phyloP scores from a whole-genome alignment of 2,888 invertebrate species.

The Ormyrus labotus region DNA sequence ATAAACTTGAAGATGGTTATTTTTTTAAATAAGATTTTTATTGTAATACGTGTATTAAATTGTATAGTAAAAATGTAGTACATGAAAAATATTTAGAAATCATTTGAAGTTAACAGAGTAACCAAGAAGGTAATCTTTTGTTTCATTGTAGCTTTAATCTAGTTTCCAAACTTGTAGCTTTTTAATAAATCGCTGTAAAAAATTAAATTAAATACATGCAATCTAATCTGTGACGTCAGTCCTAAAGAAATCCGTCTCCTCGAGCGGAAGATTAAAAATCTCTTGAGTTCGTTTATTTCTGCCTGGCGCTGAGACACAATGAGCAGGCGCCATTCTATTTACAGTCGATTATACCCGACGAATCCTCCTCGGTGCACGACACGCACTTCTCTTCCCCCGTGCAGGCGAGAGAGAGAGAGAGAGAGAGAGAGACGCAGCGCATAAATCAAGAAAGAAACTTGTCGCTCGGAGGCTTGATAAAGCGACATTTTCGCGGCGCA shows the following conservation, averaged over 20 bases:
- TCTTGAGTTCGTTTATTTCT: not conserved
- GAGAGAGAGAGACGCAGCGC: not conserved
- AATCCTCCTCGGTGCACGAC: not conserved
- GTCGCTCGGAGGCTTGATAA: constrained; percentile 26
- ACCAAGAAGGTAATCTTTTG: no score
- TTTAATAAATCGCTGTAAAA: no score
- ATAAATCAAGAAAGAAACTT: constrained; percentile 38
- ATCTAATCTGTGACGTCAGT: no score
- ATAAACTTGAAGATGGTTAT: no score
- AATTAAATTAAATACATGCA: no score
- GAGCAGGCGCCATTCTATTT: constrained; percentile 22
- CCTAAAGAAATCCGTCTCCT: not conserved
- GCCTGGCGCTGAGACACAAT: not conserved
- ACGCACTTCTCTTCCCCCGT: not conserved
- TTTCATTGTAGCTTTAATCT: no score
- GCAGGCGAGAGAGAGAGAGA: not conserved
- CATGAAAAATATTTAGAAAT: no score
- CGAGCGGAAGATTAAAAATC: not conserved
- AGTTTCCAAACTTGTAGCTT: no score
- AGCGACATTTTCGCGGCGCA: constrained; percentile 37
- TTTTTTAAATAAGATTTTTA: no score
- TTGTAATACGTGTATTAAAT: no score
- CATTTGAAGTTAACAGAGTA: no score
- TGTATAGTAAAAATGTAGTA: no score
- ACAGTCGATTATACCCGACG: constrained; percentile 30